These are phyloP conservation scores for Paralichthys olivaceus DNA, from an alignment of 2,113 vertebrate genomes.

Conservation along the genomic window DNA sequence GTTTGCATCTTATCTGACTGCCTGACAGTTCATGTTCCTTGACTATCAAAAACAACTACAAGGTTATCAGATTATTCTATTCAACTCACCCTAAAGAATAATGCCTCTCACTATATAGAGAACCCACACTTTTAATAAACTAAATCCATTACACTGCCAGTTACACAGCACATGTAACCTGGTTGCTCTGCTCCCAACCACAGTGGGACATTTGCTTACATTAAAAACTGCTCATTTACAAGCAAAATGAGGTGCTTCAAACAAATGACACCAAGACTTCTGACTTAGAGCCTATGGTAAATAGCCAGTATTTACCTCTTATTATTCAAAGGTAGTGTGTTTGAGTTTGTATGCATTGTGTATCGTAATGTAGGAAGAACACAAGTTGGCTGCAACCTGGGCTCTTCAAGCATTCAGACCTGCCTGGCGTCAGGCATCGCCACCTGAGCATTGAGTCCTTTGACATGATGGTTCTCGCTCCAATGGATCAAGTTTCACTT, in stretches of 20 bases:
- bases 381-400: background rate
- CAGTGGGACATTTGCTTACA: conserved; percentile 11
- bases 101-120: too few relatives aligned
- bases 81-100: too few relatives aligned
- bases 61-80: too few relatives aligned
- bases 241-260: background rate
- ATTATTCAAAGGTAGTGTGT: background rate
- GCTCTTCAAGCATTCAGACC: too few relatives aligned
- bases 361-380: background rate
- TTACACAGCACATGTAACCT: too few relatives aligned
- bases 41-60: too few relatives aligned
- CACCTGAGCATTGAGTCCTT: background rate
- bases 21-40: too few relatives aligned
- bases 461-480: background rate
- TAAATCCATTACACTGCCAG: too few relatives aligned
- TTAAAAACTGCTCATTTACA: conserved; percentile 16
- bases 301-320: background rate
- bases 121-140: too few relatives aligned
- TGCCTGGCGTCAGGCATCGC: too few relatives aligned
- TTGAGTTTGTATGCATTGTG: background rate
- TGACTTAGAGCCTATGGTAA: background rate
- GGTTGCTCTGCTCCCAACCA: background rate
- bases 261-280: background rate
- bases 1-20: too few relatives aligned
- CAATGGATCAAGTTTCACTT: background rate